phyloP scores from a whole-genome alignment of 2,888 invertebrate genomes.

The Balanococcus diminutus region DNA sequence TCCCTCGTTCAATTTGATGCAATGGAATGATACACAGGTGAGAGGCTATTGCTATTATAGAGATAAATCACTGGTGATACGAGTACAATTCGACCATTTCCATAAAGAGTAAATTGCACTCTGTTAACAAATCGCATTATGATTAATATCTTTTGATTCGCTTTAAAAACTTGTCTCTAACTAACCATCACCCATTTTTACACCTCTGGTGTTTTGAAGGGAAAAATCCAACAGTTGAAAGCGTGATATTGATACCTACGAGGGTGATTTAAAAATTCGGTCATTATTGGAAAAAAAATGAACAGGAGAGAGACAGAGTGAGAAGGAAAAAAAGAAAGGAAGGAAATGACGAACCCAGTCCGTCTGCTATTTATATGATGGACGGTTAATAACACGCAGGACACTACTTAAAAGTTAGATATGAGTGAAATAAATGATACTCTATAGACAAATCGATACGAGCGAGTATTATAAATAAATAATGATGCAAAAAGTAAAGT shows the following conservation, averaged over 20 bases:
- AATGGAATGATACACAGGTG: background rate
- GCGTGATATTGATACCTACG: background rate
- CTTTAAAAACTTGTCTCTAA: background rate
- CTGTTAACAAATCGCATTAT: background rate
- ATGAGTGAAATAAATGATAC: conserved; percentile 40
- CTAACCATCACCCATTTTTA: background rate
- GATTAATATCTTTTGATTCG: background rate
- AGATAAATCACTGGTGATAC: background rate
- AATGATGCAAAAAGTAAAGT: conserved; percentile 38
- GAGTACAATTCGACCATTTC: background rate
- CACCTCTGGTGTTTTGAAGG: too few species aligned
- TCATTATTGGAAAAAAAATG: background rate
- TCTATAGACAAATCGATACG: conserved; percentile 33
- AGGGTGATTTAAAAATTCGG: background rate
- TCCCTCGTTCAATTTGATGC: background rate
- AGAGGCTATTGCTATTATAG: background rate
- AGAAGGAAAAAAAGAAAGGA: too few species aligned
- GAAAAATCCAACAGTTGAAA: conserved; percentile 1
- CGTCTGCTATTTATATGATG: background rate
- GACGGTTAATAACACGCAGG: conserved; percentile 19
- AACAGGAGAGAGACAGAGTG: background rate
- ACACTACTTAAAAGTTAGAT: background rate
- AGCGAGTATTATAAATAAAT: conserved; percentile 45
- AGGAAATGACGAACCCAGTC: background rate
- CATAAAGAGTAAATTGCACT: conserved; percentile 5